Evolutionary conservation across 2,797 vertebrate species (phyloP), one percentile per base, ranked within the genome.

Genomic region (Erithacus rubecula): DNA sequence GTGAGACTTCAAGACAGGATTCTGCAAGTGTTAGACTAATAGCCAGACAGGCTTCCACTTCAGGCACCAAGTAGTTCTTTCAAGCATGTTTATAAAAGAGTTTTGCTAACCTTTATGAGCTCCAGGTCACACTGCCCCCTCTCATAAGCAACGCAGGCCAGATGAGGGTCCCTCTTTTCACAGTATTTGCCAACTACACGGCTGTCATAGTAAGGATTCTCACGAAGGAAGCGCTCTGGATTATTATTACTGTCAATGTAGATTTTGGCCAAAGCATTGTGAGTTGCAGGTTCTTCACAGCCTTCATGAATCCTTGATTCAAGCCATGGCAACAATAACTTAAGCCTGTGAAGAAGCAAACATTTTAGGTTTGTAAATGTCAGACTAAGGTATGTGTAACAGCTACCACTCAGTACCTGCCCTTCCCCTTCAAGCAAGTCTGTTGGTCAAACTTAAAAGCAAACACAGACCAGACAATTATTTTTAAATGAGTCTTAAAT

Each of bases 231-330:
- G 44, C 98, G 98, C 95, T 99, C 99, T 0, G 99, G 98, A 94
- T 98, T 99, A 96, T 99, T 99, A 97, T 99, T 99, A 98, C 99
- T 99, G 98, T 99, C 99, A 7, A 99, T 99, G 98, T 99, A 99
- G 94, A 99, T 99, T 96, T 99, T 99, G 60, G 99, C 99, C 94
- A 99, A 96, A 34, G 99, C 99, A 36, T 99, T 99, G 84, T 99
- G 99, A 53, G 99, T 99, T 0, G 99, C 99, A 20, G 99, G 99
- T 93, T 99, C 99, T 95, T 99, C 98, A 63, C 98, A 99, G 55
- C 99, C 99, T 97, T 99, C 99, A 26, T 99, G 99, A 96, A 99
- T 99, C 86, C 98, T 98, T 58, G 98, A 98, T 96, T 99, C 99
- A 92, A 99, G 97, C 99, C 99, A 99, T 1, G 99, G 98, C 83